A percentile compares a stretch with the other conserved stretches of the same genome.
These are phyloP conservation scores for Catocala nupta DNA, from an alignment of 2,888 invertebrate species.

Conservation along the genomic window DNA sequence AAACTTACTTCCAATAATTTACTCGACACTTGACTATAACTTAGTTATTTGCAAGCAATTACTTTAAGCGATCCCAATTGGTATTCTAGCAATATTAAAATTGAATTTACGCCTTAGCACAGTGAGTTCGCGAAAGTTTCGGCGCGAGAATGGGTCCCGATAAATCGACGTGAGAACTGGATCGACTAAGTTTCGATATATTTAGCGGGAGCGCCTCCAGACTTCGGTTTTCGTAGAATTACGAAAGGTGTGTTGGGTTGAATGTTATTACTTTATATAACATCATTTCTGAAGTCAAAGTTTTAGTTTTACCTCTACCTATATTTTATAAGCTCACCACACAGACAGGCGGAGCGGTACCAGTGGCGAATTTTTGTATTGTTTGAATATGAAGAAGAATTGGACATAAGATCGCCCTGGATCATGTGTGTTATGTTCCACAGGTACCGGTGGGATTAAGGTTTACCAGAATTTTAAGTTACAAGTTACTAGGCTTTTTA, in stretches of 20 bases:
- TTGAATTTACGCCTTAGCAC: constrained; percentile 55
- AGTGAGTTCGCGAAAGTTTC: constrained; percentile 48
- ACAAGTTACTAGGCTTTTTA: no score
- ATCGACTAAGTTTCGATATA: constrained; percentile 66
- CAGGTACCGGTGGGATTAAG: no score
- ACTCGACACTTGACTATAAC: constrained; percentile 40
- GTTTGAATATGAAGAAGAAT: no score
- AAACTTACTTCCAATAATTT: constrained; percentile 33
- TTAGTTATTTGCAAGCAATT: constrained; percentile 51
- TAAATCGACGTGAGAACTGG: constrained; percentile 63
- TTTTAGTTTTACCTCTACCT: no score
- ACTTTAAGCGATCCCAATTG: constrained; percentile 46
- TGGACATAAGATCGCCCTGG: no score
- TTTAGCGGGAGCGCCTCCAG: constrained; percentile 51
- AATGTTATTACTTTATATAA: background rate
- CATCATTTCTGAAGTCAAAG: background rate
- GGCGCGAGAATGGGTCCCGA: constrained; percentile 48
- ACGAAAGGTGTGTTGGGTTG: constrained; percentile 23
- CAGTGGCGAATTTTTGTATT: no score
- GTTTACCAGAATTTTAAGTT: no score
- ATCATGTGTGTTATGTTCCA: no score
- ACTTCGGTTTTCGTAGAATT: constrained; percentile 41
- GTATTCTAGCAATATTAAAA: constrained; percentile 58
- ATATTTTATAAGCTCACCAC: no score
- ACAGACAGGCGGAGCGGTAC: no score